Evolutionary conservation across 2,113 vertebrate genomes (phyloP).

Genomic region (Vidua macroura): DNA sequence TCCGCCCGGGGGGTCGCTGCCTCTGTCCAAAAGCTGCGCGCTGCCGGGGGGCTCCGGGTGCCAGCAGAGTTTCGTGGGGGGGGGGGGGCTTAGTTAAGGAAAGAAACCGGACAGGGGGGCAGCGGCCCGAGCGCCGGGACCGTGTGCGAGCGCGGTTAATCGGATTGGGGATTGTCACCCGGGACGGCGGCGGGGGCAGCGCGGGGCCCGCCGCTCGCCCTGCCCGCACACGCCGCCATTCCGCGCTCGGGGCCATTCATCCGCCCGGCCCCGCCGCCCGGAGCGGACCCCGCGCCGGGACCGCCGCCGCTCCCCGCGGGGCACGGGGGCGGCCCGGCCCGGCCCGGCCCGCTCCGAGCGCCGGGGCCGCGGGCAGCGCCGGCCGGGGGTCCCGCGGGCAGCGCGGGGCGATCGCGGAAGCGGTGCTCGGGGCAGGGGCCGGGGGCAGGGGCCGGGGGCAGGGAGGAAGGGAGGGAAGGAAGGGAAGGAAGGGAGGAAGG

Average conservation of each 20-base stretch:
- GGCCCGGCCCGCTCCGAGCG: neutral
- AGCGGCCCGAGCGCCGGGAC: neutral
- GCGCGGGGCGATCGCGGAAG: neutral
- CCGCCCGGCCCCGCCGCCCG: neutral
- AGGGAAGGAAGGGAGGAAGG: neutral
- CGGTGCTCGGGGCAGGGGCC: neutral
- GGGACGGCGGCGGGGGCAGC: neutral
- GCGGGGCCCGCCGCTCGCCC: neutral
- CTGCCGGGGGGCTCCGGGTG: neutral
- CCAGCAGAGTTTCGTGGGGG: neutral
- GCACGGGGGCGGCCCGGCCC: neutral
- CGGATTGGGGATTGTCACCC: constrained; percentile 6
- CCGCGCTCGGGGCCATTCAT: constrained; percentile 25
- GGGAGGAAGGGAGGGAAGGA: no score
- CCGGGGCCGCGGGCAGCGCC: neutral
- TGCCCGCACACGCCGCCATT: constrained; percentile 18
- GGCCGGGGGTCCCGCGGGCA: neutral
- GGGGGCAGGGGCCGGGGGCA: no score
- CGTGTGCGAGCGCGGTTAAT: neutral
- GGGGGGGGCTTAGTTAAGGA: neutral
- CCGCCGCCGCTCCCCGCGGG: neutral
- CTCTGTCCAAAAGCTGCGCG: neutral
- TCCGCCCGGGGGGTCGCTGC: rapidly evolving
- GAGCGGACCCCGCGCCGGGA: neutral
- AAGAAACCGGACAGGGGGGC: neutral